A percentile compares a stretch with the other conserved stretches of the same genome.
Evolutionary conservation across 2,113 vertebrate species (phyloP).

Genomic region (Gorsachius goisagi): DNA sequence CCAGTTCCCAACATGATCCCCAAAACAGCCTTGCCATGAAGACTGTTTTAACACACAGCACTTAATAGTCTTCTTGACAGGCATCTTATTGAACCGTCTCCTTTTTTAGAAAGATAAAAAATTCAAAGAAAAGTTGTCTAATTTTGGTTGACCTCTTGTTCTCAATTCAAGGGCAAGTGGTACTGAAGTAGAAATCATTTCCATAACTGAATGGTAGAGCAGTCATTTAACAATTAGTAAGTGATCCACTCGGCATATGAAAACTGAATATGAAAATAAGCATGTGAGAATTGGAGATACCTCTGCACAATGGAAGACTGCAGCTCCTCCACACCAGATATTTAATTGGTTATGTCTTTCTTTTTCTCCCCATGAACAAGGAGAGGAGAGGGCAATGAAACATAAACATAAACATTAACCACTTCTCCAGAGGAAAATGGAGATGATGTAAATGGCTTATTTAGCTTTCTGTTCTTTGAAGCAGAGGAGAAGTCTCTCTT

Average conservation of each 20-base stretch:
- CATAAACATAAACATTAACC: not conserved
- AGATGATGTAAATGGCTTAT: not conserved
- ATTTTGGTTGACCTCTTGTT: not conserved
- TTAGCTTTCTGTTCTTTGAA: not conserved
- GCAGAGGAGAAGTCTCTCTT: not conserved
- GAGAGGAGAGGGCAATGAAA: not conserved
- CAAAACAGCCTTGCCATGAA: not conserved
- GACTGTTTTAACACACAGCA: not conserved
- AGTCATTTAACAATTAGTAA: conserved; percentile 41
- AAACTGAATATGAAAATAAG: conserved; percentile 7
- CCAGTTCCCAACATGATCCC: not conserved
- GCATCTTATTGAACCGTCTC: not conserved
- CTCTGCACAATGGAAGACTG: conserved; percentile 6
- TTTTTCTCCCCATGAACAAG: not conserved
- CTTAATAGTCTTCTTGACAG: not conserved
- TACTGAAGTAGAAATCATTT: conserved; percentile 7
- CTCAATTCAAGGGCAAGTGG: conserved; percentile 1
- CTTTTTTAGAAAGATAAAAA: not conserved
- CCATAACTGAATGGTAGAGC: conserved; percentile 16
- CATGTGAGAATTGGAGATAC: not conserved
- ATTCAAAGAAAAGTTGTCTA: not conserved
- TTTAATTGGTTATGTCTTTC: not conserved
- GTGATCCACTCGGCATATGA: not conserved
- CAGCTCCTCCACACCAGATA: not conserved
- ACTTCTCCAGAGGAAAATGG: not conserved